These are phyloP conservation scores for Proisotoma minuta DNA, from an alignment of 2,888 invertebrate species.

Conservation along the genomic window DNA sequence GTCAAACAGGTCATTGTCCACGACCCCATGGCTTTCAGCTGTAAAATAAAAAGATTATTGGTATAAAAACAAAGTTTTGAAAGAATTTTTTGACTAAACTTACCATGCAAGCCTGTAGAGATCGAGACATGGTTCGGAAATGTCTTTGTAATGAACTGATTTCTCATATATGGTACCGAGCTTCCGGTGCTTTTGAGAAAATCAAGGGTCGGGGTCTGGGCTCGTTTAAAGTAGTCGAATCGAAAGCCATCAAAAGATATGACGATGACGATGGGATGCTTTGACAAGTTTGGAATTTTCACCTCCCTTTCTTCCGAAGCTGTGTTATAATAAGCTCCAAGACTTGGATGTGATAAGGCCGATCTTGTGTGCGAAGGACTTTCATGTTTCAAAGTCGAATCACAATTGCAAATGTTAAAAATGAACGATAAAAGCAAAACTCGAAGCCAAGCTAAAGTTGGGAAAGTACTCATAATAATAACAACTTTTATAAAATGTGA, in stretches of 20 bases:
- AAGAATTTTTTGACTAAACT: not conserved
- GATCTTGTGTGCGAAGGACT: too few species aligned
- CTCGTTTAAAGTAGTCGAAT: conserved; percentile 61
- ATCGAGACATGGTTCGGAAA: conserved; percentile 66
- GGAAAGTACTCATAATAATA: too few species aligned
- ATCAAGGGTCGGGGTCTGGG: conserved; percentile 58
- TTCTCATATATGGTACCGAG: conserved; percentile 58
- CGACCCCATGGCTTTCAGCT: conserved; percentile 65
- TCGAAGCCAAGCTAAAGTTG: too few species aligned
- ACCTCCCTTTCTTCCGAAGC: too few species aligned
- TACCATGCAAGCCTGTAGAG: conserved; percentile 58
- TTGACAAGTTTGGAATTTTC: conserved; percentile 12
- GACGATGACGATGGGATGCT: conserved; percentile 51
- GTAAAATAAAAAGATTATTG: conserved; percentile 51
- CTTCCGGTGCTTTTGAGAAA: conserved; percentile 57
- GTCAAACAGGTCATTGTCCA: conserved; percentile 62
- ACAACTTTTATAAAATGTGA: too few species aligned
- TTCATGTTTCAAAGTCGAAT: too few species aligned
- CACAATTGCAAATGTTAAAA: too few species aligned
- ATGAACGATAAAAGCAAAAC: too few species aligned
- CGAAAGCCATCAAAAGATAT: conserved; percentile 69
- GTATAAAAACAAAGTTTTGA: not conserved
- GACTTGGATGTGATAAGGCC: too few species aligned
- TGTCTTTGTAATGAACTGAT: conserved; percentile 66
- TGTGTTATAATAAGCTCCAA: too few species aligned